These are phyloP conservation scores for Linnaemya tessellans DNA, from an alignment of 2,888 invertebrate species.

Conservation along the genomic window DNA sequence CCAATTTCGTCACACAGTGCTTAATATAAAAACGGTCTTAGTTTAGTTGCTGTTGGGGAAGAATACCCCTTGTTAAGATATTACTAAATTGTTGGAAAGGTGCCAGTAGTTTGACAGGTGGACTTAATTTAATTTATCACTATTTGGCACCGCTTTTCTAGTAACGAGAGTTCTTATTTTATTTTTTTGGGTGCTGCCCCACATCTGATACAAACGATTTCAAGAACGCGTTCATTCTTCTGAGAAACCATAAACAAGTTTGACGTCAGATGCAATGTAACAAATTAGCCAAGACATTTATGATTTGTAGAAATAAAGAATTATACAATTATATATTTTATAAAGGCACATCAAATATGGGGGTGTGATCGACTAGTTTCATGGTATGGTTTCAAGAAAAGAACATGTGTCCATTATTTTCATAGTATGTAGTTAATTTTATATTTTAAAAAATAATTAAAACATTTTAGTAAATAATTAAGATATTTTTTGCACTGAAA, in stretches of 20 bases:
- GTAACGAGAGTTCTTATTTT: background rate
- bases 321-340: background rate
- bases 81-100: constrained; percentile 36
- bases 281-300: background rate
- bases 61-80: constrained; percentile 19
- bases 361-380: too few species aligned
- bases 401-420: background rate
- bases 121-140: constrained; percentile 29
- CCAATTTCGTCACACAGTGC: too few species aligned
- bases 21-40: too few species aligned
- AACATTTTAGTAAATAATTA: too few species aligned
- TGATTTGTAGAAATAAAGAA: constrained; percentile 10
- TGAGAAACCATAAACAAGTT: constrained; percentile 59
- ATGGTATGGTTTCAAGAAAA: too few species aligned
- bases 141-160: constrained; percentile 25
- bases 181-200: constrained; percentile 27
- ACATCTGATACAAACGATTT: constrained; percentile 3
- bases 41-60: background rate
- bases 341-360: background rate
- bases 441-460: background rate
- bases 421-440: background rate
- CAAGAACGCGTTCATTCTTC: constrained; percentile 39
- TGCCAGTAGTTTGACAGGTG: constrained; percentile 52
- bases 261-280: constrained; percentile 59
- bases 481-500: too few species aligned